Base-by-base conservation (phyloP, 2,113 vertebrate species). In the Melanocharis versteri region DNA sequence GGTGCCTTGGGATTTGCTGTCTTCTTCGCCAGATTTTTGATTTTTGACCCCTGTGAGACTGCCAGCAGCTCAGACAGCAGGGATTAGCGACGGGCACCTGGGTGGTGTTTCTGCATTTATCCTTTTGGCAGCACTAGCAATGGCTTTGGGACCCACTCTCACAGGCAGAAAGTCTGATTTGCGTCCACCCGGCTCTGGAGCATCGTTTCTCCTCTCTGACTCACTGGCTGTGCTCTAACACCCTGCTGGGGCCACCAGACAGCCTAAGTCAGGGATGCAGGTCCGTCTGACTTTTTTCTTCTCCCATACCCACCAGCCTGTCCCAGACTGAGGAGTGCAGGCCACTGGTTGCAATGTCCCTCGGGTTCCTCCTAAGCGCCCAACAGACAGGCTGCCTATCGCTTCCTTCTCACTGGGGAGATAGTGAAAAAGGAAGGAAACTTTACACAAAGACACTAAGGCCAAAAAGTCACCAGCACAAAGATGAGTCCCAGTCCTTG, bases 101-200 rank as follows among this genome's bases (percentile, higher is more conserved):
- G 31, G 45, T 28, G 18, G 7, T 26, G 24, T 37, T 91, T 72
- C 53, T 88, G 53, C 35, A 40, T 80, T 89, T 60, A 73, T 58
- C n/a, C 20, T 65, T 37, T 65, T 83, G 42, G 40, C 73, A 90
- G 61, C 19, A 15, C 37, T 18, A 40, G 37, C 22, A 72, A 14
- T 16, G 31, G 33, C 37, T 90, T 77, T 90, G 4, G 2, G 68
- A 50, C 14, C 11, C 21, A 56, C 18, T 4, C 11, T 72, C 21
- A 17, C 6, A 31, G 47, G 13, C 76, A 48, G 54, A 72, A 85
- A 61, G 37, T 35, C 75, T 68, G 61, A 60, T 76, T 88, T 0
- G 0, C 23, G 24, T 45, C 75, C 2, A 1, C 33, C 15, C 0
- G 1, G 10, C 44, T 60, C 64, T 51, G 31, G 28, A 82, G 35